Conservation (phyloP, 2,888 invertebrate species). For the Phytoseiulus persimilis region DNA sequence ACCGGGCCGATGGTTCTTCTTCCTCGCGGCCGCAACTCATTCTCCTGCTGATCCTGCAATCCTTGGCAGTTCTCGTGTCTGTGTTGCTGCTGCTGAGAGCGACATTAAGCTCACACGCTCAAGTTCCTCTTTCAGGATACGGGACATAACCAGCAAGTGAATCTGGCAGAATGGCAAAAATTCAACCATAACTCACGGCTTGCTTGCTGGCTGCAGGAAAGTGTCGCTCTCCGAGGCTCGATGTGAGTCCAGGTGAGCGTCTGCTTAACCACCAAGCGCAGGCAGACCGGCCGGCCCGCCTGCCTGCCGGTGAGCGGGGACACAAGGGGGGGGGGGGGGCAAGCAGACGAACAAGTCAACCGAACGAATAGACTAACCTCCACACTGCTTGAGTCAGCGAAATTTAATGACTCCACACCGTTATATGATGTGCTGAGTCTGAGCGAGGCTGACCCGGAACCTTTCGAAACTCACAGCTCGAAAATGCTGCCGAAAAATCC, state of each 20-base stretch:
- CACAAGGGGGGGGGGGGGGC: too few relatives aligned
- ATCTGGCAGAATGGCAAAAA: neutral
- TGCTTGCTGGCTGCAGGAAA: neutral
- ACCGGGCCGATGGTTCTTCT: neutral
- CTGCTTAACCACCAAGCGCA: neutral
- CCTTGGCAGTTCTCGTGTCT: neutral
- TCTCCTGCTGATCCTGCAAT: neutral
- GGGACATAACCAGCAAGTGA: neutral
- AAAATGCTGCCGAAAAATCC: too few relatives aligned
- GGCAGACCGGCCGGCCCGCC: neutral
- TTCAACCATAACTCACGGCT: neutral
- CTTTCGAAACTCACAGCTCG: neutral
- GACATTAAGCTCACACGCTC: neutral
- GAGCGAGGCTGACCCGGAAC: neutral
- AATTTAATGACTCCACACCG: neutral
- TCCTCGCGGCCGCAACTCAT: neutral
- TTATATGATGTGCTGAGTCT: neutral
- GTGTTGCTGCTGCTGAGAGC: neutral
- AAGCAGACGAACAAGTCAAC: neutral
- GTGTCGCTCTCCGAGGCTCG: neutral
- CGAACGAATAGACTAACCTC: neutral
- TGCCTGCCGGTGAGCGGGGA: too few relatives aligned
- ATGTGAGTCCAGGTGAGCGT: neutral
- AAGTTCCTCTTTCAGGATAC: neutral
- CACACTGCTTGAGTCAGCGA: neutral